Conservation (phyloP, 2,797 vertebrate genomes). For the Sibirionetta formosa region DNA sequence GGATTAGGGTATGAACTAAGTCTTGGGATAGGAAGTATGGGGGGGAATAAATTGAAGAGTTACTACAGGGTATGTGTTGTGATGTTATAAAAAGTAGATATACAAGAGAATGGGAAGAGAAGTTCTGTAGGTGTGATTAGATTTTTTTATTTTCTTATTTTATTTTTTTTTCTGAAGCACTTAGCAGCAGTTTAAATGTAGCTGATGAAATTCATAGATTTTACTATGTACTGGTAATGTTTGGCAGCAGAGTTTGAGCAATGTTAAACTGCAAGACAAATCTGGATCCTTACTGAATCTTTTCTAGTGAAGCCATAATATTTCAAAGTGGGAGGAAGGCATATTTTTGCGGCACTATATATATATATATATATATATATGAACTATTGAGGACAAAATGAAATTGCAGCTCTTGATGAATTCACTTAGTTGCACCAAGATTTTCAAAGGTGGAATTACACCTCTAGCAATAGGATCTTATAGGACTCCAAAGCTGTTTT, state of each 20-base stretch:
- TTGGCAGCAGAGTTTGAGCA: neutral
- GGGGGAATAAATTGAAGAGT: slow-evolving; percentile 35
- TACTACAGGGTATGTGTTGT: neutral
- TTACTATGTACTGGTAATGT: neutral
- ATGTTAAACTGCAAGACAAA: neutral
- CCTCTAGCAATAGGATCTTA: neutral
- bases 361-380: neutral
- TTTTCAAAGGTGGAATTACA: slow-evolving; percentile 45
- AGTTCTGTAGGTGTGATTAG: neutral
- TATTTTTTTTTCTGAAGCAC: neutral
- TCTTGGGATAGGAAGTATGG: slow-evolving; percentile 8
- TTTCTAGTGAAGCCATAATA: neutral
- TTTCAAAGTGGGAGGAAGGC: neutral
- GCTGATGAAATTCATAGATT: neutral
- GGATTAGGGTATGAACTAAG: neutral
- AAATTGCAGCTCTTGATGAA: slow-evolving; percentile 21
- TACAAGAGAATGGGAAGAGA: slow-evolving; percentile 1
- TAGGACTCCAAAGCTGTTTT: neutral
- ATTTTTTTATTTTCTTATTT: neutral
- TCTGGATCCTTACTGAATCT: neutral
- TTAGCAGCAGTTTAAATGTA: neutral
- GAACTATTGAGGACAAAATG: neutral
- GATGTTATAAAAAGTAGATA: neutral
- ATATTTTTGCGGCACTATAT: neutral
- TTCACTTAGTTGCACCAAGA: neutral